Evolutionary conservation across 2,888 invertebrate species (phyloP).

Genomic region (Escarpia spicata): DNA sequence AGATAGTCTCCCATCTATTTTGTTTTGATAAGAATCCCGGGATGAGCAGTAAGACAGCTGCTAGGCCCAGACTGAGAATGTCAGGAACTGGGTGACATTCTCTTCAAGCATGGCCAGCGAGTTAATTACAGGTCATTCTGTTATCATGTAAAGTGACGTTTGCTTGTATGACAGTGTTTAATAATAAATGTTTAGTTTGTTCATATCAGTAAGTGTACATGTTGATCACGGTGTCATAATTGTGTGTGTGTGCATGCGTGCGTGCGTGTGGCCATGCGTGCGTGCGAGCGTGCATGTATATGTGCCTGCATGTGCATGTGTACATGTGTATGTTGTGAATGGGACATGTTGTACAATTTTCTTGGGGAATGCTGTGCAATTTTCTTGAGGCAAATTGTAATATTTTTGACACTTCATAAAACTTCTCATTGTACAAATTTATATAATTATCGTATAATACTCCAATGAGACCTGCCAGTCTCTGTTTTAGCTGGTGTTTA

Average conservation of each 20-base stretch:
- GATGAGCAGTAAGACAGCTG: not conserved
- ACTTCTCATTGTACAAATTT: too few species aligned
- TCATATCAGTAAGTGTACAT: not conserved
- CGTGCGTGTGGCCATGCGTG: too few species aligned
- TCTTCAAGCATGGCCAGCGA: not conserved
- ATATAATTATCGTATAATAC: too few species aligned
- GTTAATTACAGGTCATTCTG: not conserved
- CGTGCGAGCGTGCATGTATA: too few species aligned
- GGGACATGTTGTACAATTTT: too few species aligned
- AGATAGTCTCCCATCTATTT: not conserved
- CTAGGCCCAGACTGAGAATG: not conserved
- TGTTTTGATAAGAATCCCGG: not conserved
- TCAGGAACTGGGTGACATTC: not conserved
- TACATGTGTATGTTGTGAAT: too few species aligned
- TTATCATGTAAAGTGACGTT: not conserved
- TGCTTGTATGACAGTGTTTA: not conserved
- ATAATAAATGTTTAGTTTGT: not conserved
- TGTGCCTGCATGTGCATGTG: too few species aligned
- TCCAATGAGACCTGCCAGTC: too few species aligned
- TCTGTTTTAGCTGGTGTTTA: too few species aligned
- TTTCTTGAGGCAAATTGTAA: too few species aligned
- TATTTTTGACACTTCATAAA: too few species aligned
- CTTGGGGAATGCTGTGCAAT: too few species aligned
- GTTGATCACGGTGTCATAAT: not conserved
- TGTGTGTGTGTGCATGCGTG: not conserved